These are phyloP conservation scores for Cuculus canorus DNA, from an alignment of 2,797 vertebrate genomes.

Conservation along the genomic window DNA sequence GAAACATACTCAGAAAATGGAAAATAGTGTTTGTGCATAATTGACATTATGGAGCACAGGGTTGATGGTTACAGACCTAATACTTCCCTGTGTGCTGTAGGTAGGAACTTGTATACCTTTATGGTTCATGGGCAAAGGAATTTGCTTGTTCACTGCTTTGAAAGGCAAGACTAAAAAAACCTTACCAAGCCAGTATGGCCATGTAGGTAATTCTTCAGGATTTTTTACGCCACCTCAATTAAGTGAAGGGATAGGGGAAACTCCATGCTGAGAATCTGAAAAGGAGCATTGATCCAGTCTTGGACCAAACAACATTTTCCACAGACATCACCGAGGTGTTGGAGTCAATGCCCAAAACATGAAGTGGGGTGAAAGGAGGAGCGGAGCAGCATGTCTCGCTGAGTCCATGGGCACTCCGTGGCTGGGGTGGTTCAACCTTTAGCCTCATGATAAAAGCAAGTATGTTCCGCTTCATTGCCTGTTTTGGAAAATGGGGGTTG, in stretches of 20 bases:
- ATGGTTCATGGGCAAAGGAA: not conserved
- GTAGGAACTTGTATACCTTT: not conserved
- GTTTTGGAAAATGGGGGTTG: conserved; percentile 66
- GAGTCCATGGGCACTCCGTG: not conserved
- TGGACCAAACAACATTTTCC: conserved; percentile 33
- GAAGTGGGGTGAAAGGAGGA: not conserved
- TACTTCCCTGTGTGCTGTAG: not conserved
- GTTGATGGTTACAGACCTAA: not conserved
- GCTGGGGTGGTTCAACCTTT: not conserved
- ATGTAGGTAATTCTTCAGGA: not conserved
- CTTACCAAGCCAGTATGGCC: not conserved
- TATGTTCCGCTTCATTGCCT: conserved; percentile 68
- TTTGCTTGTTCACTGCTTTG: not conserved
- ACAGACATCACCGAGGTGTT: not conserved
- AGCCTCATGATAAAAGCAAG: conserved; percentile 57
- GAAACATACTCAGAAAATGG: not conserved
- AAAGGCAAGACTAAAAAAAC: not conserved
- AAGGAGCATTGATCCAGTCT: not conserved
- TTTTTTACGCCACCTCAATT: not conserved
- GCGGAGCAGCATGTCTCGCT: not conserved
- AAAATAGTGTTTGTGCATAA: not conserved
- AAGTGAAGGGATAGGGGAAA: conserved; percentile 28
- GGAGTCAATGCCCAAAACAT: not conserved
- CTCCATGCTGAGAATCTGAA: not conserved
- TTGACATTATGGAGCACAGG: not conserved